Evolutionary conservation across 2,113 vertebrate species (phyloP), one percentile per base, ranked within the genome.

Genomic region (Zosterops hypoxanthus): DNA sequence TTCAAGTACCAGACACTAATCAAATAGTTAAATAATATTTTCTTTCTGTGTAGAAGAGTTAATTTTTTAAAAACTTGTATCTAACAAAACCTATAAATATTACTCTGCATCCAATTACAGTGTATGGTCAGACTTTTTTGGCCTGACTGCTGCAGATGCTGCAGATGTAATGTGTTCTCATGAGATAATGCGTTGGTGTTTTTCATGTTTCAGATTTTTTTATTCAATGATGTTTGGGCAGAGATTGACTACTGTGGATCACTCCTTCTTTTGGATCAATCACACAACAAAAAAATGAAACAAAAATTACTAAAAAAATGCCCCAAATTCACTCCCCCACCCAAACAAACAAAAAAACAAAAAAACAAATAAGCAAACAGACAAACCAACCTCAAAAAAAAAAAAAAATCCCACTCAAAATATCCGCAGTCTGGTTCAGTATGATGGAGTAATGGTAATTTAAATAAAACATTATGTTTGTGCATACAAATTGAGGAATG

Each of bases 271-370:
- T 60, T 52, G 20, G 8, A 55, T 50, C 42, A 76, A 19, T 33
- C 2, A 31, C 29, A 8, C 4, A 53, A 80, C 11, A 56, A 76
- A n/a, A 49, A 66, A 89, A 42, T 9, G 2, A 41, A 79, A 29
- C 8, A 69, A 71, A 31, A 64, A 49, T 14, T 29, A 55, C 11
- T 42, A 5, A n/a, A 46, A 55, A 41, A 17, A 4, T 2, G 3
- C 5, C 8, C 8, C 15, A 39, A 70, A 47, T n/a, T n/a, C 29
- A 10, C 14, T 5, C 19, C 20, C 2, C 7, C 1, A 20, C 46
- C 17, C 10, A 34, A 82, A 29, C 17, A 72, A 61, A 36, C 14
- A 70, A 69, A 2, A 3, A 61, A 61, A 8, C 12, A 61, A 39
- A 39, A 34, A 82, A 69, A n/a, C n/a, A n/a, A n/a, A n/a, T n/a